Evolutionary conservation across 2,888 invertebrate species (phyloP), one percentile per base, ranked within the genome.

Genomic region (Volucella zonaria): DNA sequence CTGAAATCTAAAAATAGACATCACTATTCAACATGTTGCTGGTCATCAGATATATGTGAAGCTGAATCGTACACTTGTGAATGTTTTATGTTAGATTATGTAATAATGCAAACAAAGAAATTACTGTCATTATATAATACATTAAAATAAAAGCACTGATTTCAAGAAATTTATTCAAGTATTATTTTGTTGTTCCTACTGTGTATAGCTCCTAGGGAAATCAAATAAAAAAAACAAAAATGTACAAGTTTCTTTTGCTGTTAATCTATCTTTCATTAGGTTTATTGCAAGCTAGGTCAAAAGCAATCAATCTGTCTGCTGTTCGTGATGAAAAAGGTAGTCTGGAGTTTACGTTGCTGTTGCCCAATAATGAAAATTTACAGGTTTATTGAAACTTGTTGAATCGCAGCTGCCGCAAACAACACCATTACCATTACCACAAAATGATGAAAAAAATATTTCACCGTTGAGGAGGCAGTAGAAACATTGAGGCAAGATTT

Each of bases 401-500:
- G 47, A 38, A 23, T 23, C 18, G 18, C 2, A 23, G 18, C 18
- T 23, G 18, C 18, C 18, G 3, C 18, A 23, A 23, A 23, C 18
- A 23, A 23, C 18, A 23, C 18, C 2, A 23, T 3, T 23, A 23
- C 38, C 51, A 40, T 8, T n/a, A 66, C 12, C 51, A 14, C 18
- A 52, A 40, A 52, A 52, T 38, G 43, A 40, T 9, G 11, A 67
- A 8, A 12, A 18, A 12, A 54, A 67, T 61, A 52, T 59, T 49
- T 71, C n/a, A 73, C 31, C 4, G 73, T 80, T 15, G 66, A 75
- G 8, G 79, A 67, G 58, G 74, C 83, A n/a, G 79, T 76, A 40
- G 83, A 82, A 18, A 74, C 74, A 43, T 78, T 82, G 54, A 67
- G 73, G 61, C 68, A 79, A 70, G 78, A 79, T 59, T 56, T 85